phyloP scores from a whole-genome alignment of 2,888 invertebrate genomes.

The Agriopis marginaria region DNA sequence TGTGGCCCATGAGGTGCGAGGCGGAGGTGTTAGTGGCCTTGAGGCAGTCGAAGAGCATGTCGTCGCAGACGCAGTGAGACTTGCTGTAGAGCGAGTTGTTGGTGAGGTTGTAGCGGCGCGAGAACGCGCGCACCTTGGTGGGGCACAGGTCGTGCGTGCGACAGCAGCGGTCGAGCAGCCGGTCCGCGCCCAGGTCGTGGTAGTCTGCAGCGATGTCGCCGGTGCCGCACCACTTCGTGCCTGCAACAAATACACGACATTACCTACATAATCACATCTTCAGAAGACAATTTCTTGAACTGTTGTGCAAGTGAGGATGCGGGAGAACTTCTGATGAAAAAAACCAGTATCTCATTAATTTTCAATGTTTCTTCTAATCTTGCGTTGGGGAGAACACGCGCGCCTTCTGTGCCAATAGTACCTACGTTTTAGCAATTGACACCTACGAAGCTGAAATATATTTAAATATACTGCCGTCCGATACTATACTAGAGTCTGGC shows the following conservation, averaged over 20 bases:
- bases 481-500: too few species aligned
- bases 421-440: too few species aligned
- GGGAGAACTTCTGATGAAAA: too few species aligned
- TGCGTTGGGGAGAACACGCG: too few species aligned
- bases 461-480: too few species aligned
- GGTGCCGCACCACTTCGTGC: constrained; percentile 97
- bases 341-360: too few species aligned
- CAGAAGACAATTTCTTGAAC: not conserved
- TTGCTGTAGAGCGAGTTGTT: constrained; percentile 95
- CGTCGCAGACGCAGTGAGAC: constrained; percentile 96
- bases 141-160: constrained; percentile 96
- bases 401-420: too few species aligned
- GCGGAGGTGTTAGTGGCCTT: constrained; percentile 91
- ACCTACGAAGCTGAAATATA: too few species aligned
- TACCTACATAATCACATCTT: not conserved
- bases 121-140: constrained; percentile 90
- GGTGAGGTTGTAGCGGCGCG: constrained; percentile 91
- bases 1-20: constrained; percentile 92
- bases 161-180: constrained; percentile 93
- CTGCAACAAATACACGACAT: constrained; percentile 75
- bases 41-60: constrained; percentile 92
- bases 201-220: constrained; percentile 95
- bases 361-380: too few species aligned
- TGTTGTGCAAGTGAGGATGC: too few species aligned
- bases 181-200: constrained; percentile 93